A percentile compares a stretch with the other conserved stretches of the same genome.
Conservation (phyloP, 2,797 vertebrate genomes). For the Capromys pilorides region DNA sequence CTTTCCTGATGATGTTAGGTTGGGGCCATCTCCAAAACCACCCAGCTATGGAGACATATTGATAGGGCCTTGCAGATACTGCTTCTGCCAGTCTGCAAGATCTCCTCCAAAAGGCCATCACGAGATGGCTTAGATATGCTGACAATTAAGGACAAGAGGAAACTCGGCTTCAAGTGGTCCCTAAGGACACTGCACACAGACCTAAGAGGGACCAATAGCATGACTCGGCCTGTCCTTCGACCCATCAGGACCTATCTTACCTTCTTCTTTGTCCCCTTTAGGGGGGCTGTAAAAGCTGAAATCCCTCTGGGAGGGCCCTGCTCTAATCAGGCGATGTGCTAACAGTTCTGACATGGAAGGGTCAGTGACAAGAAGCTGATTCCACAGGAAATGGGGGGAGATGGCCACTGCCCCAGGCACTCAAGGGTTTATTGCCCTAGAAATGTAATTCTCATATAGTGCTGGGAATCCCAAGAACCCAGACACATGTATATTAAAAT, state of each 20-base stretch:
- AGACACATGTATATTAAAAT: constrained; percentile 65
- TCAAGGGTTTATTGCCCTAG: not conserved
- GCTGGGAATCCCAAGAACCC: constrained; percentile 7
- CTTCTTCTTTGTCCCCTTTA: accelerated
- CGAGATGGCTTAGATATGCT: not conserved
- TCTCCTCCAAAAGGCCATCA: not conserved
- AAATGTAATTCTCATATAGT: constrained; percentile 24
- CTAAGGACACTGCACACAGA: not conserved
- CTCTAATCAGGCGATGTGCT: not conserved
- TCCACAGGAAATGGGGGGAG: not conserved
- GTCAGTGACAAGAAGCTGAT: not conserved
- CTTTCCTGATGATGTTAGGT: not conserved
- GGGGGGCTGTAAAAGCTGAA: accelerated
- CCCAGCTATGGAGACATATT: not conserved
- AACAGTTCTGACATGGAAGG: accelerated
- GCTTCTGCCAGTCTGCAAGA: not conserved
- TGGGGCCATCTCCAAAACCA: not conserved
- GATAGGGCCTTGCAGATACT: not conserved
- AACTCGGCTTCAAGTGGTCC: not conserved
- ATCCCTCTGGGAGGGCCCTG: too few species aligned
- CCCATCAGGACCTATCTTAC: not conserved
- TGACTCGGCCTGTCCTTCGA: not conserved
- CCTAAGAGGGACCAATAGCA: not conserved
- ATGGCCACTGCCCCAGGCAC: not conserved
- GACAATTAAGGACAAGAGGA: accelerated